These are phyloP conservation scores for Periophthalmus magnuspinnatus DNA, from an alignment of 2,797 vertebrate species.

Conservation along the genomic window DNA sequence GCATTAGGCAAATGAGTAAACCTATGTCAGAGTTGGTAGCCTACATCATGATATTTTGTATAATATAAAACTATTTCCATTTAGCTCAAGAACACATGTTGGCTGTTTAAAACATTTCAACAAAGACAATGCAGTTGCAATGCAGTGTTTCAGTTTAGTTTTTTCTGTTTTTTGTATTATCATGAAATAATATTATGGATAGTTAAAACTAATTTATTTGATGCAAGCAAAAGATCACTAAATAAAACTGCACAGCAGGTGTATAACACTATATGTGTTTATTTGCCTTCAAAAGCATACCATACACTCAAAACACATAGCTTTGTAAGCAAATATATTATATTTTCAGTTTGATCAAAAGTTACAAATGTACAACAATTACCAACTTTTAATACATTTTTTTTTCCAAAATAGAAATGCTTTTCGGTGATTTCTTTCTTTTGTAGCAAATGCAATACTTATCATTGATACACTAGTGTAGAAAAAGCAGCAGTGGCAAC, in stretches of 20 bases:
- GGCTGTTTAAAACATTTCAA: too few species aligned
- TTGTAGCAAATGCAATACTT: slow-evolving; percentile 24
- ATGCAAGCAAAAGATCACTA: slow-evolving; percentile 5
- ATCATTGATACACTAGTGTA: slow-evolving; percentile 25
- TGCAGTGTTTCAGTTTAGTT: too few species aligned
- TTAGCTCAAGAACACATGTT: too few species aligned
- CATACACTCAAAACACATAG: slow-evolving; percentile 74
- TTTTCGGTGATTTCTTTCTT: slow-evolving; percentile 4
- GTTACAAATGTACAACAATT: slow-evolving; percentile 72
- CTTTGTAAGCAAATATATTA: slow-evolving; percentile 81
- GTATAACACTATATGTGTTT: slow-evolving; percentile 64
- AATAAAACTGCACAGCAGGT: slow-evolving; percentile 1
- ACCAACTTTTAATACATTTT: slow-evolving; percentile 26
- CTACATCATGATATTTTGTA: too few species aligned
- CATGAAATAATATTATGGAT: background rate
- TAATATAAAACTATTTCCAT: too few species aligned
- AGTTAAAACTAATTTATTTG: background rate
- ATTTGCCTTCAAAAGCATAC: slow-evolving; percentile 74
- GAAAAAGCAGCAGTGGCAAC: slow-evolving; percentile 37
- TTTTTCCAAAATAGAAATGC: slow-evolving; percentile 44
- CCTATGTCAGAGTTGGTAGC: too few species aligned
- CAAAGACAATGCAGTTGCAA: too few species aligned
- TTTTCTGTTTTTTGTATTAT: too few species aligned
- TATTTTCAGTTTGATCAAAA: slow-evolving; percentile 75
- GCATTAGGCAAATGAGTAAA: too few species aligned